Percentiles rank a stretch among this genome's conserved stretches.
Evolutionary conservation across 2,113 vertebrate species (phyloP).

Genomic region (Podilymbus podiceps): DNA sequence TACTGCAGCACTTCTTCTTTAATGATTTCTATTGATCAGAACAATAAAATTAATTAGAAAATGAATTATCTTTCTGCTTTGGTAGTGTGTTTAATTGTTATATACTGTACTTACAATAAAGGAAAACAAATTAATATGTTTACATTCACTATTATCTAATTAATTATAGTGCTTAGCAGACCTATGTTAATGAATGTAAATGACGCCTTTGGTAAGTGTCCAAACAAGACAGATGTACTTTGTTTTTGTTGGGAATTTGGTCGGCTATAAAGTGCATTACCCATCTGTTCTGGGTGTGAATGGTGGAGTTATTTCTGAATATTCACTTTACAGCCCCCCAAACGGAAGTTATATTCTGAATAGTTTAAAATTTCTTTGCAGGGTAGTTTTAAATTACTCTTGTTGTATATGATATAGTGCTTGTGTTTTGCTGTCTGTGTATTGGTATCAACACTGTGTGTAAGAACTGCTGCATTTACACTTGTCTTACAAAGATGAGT

Average conservation of each 20-base stretch:
- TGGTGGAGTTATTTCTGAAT: neutral
- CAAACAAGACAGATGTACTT: neutral
- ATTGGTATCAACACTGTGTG: neutral
- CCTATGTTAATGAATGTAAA: constrained; percentile 24
- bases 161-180: constrained; percentile 20
- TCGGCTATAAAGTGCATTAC: rapidly evolving
- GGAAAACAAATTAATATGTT: neutral
- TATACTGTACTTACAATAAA: constrained; percentile 13
- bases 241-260: neutral
- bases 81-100: neutral
- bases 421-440: neutral
- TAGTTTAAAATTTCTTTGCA: neutral
- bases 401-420: rapidly evolving
- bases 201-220: neutral
- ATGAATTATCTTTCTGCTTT: neutral
- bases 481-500: neutral
- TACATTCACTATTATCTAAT: constrained; percentile 38
- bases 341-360: neutral
- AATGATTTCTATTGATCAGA: constrained; percentile 30
- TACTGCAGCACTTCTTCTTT: neutral
- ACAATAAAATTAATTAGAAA: constrained; percentile 21
- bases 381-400: neutral
- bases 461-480: neutral
- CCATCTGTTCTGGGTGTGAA: neutral
- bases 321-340: neutral